A percentile compares a stretch with the other conserved stretches of the same genome.
These are phyloP conservation scores for Lypha dubia DNA, from an alignment of 2,888 invertebrate species.

Conservation along the genomic window DNA sequence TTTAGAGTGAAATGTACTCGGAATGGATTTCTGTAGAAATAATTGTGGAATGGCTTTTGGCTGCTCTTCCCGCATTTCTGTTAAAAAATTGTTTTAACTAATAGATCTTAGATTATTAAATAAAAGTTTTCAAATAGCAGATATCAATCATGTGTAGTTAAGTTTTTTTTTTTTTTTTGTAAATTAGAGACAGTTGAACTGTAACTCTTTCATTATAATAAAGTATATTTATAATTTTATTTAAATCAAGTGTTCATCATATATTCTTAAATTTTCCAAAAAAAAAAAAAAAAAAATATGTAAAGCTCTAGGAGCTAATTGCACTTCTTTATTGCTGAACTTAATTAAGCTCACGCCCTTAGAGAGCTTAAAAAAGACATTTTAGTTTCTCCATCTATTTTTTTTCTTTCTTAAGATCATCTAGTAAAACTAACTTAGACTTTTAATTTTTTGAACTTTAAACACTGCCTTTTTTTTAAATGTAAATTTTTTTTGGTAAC, in stretches of 20 bases:
- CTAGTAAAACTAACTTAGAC: conserved; percentile 53
- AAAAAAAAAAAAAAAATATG: background rate
- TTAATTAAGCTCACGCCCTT: background rate
- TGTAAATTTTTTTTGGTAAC: conserved; percentile 53
- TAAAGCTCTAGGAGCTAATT: conserved; percentile 18
- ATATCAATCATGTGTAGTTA: conserved; percentile 33
- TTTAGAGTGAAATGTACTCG: too few species aligned
- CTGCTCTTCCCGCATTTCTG: too few species aligned
- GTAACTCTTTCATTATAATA: conserved; percentile 3
- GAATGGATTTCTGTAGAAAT: too few species aligned
- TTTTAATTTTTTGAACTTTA: conserved; percentile 56
- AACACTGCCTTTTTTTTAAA: conserved; percentile 63
- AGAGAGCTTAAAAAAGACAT: conserved; percentile 57
- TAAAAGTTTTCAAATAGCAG: background rate
- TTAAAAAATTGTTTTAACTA: background rate
- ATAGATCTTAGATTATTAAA: conserved; percentile 28
- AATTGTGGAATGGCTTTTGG: background rate
- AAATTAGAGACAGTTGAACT: conserved; percentile 30
- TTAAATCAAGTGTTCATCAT: conserved; percentile 39
- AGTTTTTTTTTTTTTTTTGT: conserved; percentile 1
- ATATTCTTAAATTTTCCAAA: conserved; percentile 19
- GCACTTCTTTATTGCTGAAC: conserved; percentile 1
- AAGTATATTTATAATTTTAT: conserved; percentile 16
- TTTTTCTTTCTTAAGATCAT: conserved; percentile 5
- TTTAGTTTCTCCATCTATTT: conserved; percentile 2